phyloP scores from a whole-genome alignment of 1,140 invertebrate genomes.

The Potamilus streckersoni region DNA sequence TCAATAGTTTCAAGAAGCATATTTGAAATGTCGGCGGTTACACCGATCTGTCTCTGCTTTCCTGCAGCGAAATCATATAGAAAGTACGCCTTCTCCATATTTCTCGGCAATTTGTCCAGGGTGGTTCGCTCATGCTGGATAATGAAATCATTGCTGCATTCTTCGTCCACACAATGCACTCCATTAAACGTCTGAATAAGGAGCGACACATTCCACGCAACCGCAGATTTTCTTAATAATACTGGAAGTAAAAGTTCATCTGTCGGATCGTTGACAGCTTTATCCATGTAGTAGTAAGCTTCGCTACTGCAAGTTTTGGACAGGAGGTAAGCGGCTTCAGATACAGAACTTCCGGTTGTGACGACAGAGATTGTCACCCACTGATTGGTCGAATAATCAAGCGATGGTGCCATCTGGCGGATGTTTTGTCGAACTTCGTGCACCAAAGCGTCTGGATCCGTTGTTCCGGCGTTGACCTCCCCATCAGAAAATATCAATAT shows the following conservation, averaged over 20 bases:
- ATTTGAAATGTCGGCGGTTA: conserved; percentile 23
- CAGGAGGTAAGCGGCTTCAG: conserved; percentile 44
- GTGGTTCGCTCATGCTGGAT: conserved; percentile 22
- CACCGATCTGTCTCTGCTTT: conserved; percentile 38
- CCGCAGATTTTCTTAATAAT: conserved; percentile 48
- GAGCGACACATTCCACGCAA: conserved; percentile 52
- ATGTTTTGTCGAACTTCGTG: too few species aligned
- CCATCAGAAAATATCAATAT: too few species aligned
- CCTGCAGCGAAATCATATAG: conserved; percentile 49
- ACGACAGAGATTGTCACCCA: conserved; percentile 53
- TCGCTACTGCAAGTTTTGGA: conserved; percentile 56
- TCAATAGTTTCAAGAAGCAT: neutral
- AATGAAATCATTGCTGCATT: conserved; percentile 46
- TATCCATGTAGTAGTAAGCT: conserved; percentile 51
- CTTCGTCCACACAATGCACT: conserved; percentile 27
- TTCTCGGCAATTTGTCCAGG: neutral
- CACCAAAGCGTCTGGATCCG: too few species aligned
- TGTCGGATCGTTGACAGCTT: conserved; percentile 34
- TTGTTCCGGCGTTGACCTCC: too few species aligned
- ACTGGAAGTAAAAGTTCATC: conserved; percentile 52
- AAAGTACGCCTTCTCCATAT: conserved; percentile 38
- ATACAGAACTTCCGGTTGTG: conserved; percentile 43
- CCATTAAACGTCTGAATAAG: conserved; percentile 34
- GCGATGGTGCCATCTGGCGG: conserved; percentile 18
- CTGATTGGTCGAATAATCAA: conserved; percentile 43